phyloP scores from a whole-genome alignment of 2,113 vertebrate species.

The Syrmaticus mikado region DNA sequence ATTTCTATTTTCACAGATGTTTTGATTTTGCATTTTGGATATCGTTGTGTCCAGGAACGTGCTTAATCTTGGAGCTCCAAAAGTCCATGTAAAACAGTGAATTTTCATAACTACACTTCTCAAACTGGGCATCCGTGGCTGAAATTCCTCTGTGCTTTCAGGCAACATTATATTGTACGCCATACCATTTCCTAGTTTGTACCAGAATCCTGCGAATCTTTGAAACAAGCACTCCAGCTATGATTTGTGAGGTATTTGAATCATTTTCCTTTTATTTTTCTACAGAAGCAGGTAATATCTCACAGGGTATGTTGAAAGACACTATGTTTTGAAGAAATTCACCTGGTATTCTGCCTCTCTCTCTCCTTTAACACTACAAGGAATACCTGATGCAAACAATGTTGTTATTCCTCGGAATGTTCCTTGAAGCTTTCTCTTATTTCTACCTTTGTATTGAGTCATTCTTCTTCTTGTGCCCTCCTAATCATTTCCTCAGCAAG shows the following conservation, averaged over 20 bases:
- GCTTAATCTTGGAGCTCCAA: background rate
- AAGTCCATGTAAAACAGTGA: background rate
- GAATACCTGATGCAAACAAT: background rate
- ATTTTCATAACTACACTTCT: background rate
- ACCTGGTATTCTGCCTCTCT: background rate
- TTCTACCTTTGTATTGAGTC: background rate
- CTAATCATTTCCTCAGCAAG: background rate
- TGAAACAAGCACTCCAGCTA: background rate
- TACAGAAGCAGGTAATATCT: conserved; percentile 22
- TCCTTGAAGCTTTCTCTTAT: conserved; percentile 5
- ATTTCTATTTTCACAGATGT: conserved; percentile 42
- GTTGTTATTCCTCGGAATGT: background rate
- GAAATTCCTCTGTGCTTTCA: background rate
- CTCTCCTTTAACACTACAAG: background rate
- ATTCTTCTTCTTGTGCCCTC: conserved; percentile 2
- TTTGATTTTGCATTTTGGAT: background rate
- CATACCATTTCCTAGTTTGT: background rate
- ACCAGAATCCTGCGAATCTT: background rate
- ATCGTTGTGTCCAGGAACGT: background rate
- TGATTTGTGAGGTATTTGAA: conserved; percentile 53
- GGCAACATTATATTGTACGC: background rate
- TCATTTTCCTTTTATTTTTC: conserved; percentile 40
- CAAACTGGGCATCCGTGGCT: background rate
- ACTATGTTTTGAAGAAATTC: background rate
- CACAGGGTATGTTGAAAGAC: conserved; percentile 20